Evolutionary conservation across 2,113 vertebrate species (phyloP).

Genomic region (pig (Sus scrofa)): DNA sequence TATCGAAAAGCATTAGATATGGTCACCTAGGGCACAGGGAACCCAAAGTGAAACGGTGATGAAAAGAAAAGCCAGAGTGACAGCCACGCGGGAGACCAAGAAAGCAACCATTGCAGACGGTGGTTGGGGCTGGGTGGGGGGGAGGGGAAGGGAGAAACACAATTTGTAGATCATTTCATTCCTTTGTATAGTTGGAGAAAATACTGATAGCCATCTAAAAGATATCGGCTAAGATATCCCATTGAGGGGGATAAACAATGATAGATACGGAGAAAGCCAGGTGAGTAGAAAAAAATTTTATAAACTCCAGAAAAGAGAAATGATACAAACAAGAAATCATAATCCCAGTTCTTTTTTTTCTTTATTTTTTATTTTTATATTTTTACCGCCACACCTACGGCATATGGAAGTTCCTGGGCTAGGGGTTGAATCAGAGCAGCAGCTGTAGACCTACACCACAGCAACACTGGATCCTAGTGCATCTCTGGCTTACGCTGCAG

Average conservation of each 20-base stretch:
- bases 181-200: not conserved
- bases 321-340: not conserved
- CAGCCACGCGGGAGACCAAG: not conserved
- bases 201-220: not conserved
- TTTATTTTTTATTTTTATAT: too few relatives aligned
- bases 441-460: too few relatives aligned
- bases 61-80: not conserved
- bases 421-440: too few relatives aligned
- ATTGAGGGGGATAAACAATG: not conserved
- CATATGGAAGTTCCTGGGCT: too few relatives aligned
- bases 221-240: not conserved
- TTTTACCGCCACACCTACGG: too few relatives aligned
- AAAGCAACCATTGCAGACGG: rapidly evolving
- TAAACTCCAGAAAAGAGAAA: not conserved
- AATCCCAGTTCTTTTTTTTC: too few relatives aligned
- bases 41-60: not conserved
- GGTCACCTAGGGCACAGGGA: not conserved
- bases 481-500: too few relatives aligned
- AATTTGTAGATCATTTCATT: not conserved
- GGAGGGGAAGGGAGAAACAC: not conserved
- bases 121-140: not conserved
- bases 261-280: not conserved
- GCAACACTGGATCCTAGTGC: too few relatives aligned
- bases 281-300: not conserved
- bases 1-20: not conserved